These are phyloP conservation scores for Lemur catta DNA, from an alignment of 2,797 vertebrate genomes.

Conservation along the genomic window DNA sequence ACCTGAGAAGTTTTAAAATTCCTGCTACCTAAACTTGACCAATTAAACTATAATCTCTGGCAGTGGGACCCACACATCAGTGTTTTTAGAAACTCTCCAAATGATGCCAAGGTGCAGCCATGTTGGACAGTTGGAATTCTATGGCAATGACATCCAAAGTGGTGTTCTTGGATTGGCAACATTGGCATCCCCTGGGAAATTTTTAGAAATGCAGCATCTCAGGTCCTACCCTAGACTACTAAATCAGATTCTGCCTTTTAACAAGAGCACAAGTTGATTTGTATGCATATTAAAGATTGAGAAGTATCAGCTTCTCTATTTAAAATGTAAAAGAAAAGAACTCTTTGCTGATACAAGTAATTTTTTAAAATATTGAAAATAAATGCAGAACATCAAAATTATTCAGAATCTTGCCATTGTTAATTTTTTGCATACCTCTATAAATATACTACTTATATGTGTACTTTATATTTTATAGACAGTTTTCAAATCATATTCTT, in stretches of 20 bases:
- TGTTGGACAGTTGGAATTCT: neutral
- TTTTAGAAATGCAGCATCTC: neutral
- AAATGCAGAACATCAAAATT: neutral
- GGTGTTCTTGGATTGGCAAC: neutral
- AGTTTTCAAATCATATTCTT: neutral
- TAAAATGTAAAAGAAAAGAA: neutral
- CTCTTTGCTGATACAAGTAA: neutral
- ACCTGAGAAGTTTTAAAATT: neutral
- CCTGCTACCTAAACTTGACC: neutral
- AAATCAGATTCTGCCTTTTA: conserved; percentile 36
- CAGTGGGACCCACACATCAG: rapidly evolving
- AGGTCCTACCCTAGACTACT: neutral
- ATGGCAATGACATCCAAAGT: neutral
- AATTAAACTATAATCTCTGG: neutral
- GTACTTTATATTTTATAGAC: neutral
- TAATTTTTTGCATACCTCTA: neutral
- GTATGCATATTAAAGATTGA: neutral
- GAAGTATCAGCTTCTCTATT: neutral
- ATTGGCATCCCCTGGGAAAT: neutral
- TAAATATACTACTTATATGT: neutral
- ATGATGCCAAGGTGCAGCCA: neutral
- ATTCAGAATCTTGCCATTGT: neutral
- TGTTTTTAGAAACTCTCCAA: neutral
- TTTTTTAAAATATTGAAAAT: neutral
- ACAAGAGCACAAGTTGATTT: neutral